Base-by-base conservation (phyloP, 2,797 vertebrate species). In the Choloepus didactylus region DNA sequence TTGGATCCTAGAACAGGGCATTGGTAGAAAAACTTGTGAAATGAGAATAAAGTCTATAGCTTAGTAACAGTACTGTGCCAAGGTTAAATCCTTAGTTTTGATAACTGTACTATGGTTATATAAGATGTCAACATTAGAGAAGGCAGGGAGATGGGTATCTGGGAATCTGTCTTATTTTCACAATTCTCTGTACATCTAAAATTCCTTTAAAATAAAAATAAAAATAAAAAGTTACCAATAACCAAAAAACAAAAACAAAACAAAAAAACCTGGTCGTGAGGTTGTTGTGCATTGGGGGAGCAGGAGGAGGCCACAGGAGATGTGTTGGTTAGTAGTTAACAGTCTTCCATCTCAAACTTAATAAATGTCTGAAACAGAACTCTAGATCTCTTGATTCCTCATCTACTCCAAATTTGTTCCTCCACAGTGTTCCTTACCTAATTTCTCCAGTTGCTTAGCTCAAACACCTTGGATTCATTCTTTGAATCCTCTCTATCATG, bases 111-210 rank as follows among this genome's bases (percentile, higher is more conserved):
- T 88, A 21, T 38, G 10, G 15, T 88, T 80, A 64, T 38, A 2
- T 46, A 23, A 86, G 11, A 75, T 56, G 72, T 62, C 35, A 91
- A 25, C 59, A 56, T 18, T 38, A 90, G 54, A 23, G 23, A 35
- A 72, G 73, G 66, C 80, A 73, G 66, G 38, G 10, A 75, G 14
- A 89, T 77, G 14, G 23, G 14, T 51, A 8, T 59, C 8, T 29
- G 38, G 16, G 85, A 66, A 4, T 27, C 1, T 64, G 8, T 38
- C 89, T 64, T 56, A 79, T 73, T 75, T 81, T 66, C 49, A 6
- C 18, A 94, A 91, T 5, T 75, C 81, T 81, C n/a, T 72, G 6
- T 67, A 75, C n/a, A 90, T 35, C 41, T 46, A 69, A 67, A 93
- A 79, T 73, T 51, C 85, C n/a, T 80, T 75, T 83, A 95, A 79